phyloP scores from a whole-genome alignment of 2,888 invertebrate genomes.

The Agrochola lychnidis region DNA sequence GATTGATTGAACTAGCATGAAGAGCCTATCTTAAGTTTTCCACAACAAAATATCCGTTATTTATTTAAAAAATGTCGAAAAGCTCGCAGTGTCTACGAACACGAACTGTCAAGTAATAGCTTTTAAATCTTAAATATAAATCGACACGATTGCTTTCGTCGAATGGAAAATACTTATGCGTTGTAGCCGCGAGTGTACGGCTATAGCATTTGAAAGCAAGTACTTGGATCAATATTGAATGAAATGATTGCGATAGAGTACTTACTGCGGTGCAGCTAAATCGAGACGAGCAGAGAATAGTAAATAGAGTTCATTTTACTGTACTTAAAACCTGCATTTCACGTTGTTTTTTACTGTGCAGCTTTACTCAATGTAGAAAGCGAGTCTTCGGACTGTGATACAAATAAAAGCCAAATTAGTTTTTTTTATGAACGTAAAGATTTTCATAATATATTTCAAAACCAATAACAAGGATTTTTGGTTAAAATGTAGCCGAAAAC shows the following conservation, averaged over 20 bases:
- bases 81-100: background rate
- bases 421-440: background rate
- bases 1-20: background rate
- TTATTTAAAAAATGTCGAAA: background rate
- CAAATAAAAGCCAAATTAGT: background rate
- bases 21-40: background rate
- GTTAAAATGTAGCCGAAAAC: background rate
- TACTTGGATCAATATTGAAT: constrained; percentile 52
- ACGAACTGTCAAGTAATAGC: background rate
- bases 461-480: background rate
- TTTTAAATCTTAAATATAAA: constrained; percentile 15
- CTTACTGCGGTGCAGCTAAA: constrained; percentile 43
- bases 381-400: background rate
- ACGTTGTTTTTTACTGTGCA: background rate
- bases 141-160: background rate
- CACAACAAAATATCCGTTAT: background rate
- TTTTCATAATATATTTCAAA: background rate
- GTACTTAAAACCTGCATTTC: constrained; percentile 1
- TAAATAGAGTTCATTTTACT: constrained; percentile 20
- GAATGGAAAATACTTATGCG: constrained; percentile 8
- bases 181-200: constrained; percentile 5
- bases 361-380: background rate
- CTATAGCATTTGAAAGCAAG: constrained; percentile 28
- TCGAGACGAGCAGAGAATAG: background rate
- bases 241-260: constrained; percentile 48